These are phyloP conservation scores for Sciurus vulgaris DNA, from an alignment of 2,797 vertebrate genomes.

Conservation along the genomic window DNA sequence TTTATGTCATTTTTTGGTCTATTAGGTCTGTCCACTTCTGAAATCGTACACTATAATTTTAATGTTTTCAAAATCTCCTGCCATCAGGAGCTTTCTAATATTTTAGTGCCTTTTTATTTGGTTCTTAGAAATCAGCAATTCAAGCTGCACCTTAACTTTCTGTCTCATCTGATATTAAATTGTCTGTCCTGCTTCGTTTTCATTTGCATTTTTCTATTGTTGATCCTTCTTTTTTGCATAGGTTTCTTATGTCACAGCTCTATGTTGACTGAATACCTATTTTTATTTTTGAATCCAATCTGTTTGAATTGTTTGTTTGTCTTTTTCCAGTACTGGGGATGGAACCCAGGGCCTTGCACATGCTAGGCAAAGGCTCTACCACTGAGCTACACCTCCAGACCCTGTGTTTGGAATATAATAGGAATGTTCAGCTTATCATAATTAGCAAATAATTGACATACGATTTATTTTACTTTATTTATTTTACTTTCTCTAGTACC, in stretches of 20 bases:
- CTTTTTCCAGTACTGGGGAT: too few relatives aligned
- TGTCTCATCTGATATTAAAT: neutral
- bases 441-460: neutral
- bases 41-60: neutral
- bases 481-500: slow-evolving; percentile 10
- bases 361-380: neutral
- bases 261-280: neutral
- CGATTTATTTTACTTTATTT: slow-evolving; percentile 43
- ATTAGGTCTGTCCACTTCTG: neutral
- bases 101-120: slow-evolving; percentile 12
- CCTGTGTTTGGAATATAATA: slow-evolving; percentile 7
- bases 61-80: neutral
- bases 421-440: neutral
- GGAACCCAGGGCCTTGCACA: neutral
- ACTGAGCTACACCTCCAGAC: neutral
- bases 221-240: neutral
- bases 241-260: neutral
- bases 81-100: neutral
- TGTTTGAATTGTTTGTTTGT: neutral
- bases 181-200: neutral
- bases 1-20: neutral
- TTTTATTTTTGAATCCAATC: slow-evolving; percentile 33
- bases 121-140: neutral
- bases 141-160: neutral
- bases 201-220: neutral